phyloP scores from a whole-genome alignment of 1,140 invertebrate species.

The Phocides pigmalion region DNA sequence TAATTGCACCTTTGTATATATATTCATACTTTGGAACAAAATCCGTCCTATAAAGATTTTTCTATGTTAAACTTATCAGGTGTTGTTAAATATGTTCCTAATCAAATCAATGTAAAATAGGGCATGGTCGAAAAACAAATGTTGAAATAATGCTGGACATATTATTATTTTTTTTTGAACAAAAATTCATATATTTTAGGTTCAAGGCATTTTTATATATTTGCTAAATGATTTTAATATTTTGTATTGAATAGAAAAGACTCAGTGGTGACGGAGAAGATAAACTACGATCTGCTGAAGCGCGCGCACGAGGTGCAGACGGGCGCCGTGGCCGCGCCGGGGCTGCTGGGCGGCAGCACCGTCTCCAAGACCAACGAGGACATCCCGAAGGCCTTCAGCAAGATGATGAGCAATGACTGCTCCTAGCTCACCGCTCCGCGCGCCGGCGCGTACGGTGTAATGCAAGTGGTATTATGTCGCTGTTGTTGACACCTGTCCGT shows the following conservation, averaged over 20 bases:
- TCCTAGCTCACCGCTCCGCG: constrained; percentile 52
- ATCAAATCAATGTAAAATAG: too few species aligned
- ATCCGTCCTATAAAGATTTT: too few species aligned
- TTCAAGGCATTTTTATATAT: constrained; percentile 26
- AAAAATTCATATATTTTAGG: too few species aligned
- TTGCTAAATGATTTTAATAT: too few species aligned
- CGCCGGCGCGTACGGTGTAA: constrained; percentile 1
- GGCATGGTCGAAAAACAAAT: too few species aligned
- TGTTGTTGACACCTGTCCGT: neutral
- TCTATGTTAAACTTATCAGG: too few species aligned
- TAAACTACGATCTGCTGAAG: constrained; percentile 97
- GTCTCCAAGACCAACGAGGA: constrained; percentile 91
- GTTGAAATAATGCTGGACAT: too few species aligned
- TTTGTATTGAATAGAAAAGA: constrained; percentile 87
- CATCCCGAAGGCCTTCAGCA: constrained; percentile 89
- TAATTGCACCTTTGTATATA: too few species aligned
- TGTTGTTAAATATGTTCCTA: too few species aligned
- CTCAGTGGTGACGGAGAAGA: constrained; percentile 93
- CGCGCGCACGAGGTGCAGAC: constrained; percentile 89
- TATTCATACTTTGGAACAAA: too few species aligned
- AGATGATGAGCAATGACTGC: constrained; percentile 82
- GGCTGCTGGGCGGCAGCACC: constrained; percentile 88
- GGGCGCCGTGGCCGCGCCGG: constrained; percentile 89
- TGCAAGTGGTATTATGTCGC: constrained; percentile 9
- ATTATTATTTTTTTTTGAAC: too few species aligned